Evolutionary conservation across 1,140 invertebrate species (phyloP), one percentile per base, ranked within the genome.

Genomic region (Neodiprion virginianus): DNA sequence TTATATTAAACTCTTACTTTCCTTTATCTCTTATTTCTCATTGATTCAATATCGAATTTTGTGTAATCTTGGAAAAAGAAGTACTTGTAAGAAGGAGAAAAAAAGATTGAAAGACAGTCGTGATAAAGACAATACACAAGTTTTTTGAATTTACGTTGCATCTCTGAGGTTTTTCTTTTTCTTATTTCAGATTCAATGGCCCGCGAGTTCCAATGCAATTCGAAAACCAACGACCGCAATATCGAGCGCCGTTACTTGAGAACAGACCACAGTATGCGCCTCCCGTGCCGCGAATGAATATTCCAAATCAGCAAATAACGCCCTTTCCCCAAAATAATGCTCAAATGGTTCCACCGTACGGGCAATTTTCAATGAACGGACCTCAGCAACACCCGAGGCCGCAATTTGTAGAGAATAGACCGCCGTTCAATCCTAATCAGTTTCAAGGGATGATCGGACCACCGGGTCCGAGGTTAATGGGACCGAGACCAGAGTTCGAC

Each of bases 241-340:
- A 80, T n/a, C 80, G 87, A 72, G 79, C 81, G 67, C 83, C 83
- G 12, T 53, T 86, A n/a, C 72, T 86, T 48, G 84, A 86, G 65
- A 81, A 81, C 21, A 76, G 81, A 53, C 77, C 83, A 7, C 79
- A 81, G 10, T 86, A 81, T 77, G 28, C 28, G 28, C 81, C 78
- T 8, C 74, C 79, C 23, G 81, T 82, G 47, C 73, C 80, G 65
- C 79, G 81, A 47, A 79, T 76, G 53, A 81, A 78, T 66, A 40
- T 81, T 48, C 76, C 75, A 61, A 83, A 79, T 72, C 81, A 83
- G 68, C 83, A 76, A 76, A 81, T 84, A 61, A 40, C 28, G 28
- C 82, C 83, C 47, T 81, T 79, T 69, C 79, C 74, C 2, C 79
- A 76, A 17, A 81, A 80, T 28, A 74, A 77, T 71, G 76, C 77